Evolutionary conservation across 2,113 vertebrate species (phyloP).

Genomic region (Neoarius graeffei): DNA sequence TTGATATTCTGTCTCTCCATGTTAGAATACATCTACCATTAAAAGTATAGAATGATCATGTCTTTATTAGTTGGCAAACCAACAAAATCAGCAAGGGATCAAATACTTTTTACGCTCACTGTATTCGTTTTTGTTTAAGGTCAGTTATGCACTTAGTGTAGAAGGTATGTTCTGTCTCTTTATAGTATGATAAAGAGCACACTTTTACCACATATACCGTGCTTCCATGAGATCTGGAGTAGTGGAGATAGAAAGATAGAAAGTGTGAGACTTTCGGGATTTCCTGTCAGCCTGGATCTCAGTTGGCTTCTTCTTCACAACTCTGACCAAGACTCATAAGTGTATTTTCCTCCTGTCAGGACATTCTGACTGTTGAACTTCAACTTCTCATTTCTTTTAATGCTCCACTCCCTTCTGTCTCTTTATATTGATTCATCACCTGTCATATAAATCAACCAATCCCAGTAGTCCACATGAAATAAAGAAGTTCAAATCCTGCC

Average conservation of each 20-base stretch:
- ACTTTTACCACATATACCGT: background rate
- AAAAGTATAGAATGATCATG: too few relatives aligned
- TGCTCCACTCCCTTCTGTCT: constrained; percentile 9
- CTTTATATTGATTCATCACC: constrained; percentile 37
- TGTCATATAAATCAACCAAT: constrained; percentile 46
- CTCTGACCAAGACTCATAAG: background rate
- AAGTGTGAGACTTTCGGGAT: background rate
- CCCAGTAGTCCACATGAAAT: constrained; percentile 33
- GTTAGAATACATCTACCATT: too few relatives aligned
- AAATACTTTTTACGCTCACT: too few relatives aligned
- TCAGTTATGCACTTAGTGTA: background rate
- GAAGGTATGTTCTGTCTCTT: background rate
- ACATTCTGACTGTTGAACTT: background rate
- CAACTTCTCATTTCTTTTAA: constrained; percentile 18
- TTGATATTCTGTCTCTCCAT: too few relatives aligned
- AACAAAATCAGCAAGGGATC: too few relatives aligned
- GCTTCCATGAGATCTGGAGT: background rate
- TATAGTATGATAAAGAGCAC: too few relatives aligned
- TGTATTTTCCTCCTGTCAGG: background rate
- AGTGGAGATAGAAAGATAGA: background rate
- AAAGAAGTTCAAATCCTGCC: constrained; percentile 27
- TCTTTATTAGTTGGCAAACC: too few relatives aligned
- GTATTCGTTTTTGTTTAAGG: background rate
- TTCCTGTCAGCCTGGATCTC: constrained; percentile 11
- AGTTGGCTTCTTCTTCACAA: background rate